These are phyloP conservation scores for Vultur gryphus DNA, from an alignment of 2,797 vertebrate species.

Conservation along the genomic window DNA sequence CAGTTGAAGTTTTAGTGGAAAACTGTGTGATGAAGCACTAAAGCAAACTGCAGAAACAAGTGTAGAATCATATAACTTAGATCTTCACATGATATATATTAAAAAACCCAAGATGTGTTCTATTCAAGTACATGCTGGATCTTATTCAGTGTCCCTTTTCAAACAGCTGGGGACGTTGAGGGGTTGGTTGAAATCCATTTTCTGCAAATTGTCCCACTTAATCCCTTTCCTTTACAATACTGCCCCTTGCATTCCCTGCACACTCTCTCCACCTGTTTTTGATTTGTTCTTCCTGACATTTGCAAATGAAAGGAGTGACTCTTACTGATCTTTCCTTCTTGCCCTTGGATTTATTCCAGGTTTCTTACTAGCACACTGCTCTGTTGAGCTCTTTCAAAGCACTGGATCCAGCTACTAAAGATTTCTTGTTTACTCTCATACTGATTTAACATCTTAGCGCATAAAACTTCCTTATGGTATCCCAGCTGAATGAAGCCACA, in stretches of 20 bases:
- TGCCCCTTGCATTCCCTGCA: neutral
- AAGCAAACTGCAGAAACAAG: neutral
- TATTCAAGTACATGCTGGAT: neutral
- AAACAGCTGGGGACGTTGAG: constrained; percentile 4
- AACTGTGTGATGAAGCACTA: neutral
- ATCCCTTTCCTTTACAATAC: neutral
- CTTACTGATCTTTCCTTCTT: neutral
- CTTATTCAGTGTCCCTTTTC: neutral
- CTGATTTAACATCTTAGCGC: neutral
- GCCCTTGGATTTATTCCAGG: constrained; percentile 13
- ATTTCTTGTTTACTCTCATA: neutral
- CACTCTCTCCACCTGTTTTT: neutral
- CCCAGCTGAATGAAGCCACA: neutral
- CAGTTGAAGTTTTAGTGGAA: neutral
- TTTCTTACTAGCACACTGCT: neutral
- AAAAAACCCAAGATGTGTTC: neutral
- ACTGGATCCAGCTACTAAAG: neutral
- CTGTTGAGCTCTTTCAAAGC: neutral
- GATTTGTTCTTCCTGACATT: constrained; percentile 41
- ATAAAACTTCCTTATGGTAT: neutral
- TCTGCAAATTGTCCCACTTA: constrained; percentile 17
- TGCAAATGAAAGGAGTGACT: neutral
- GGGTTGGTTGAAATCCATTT: neutral
- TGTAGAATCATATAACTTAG: neutral
- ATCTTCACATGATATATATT: neutral